Evolutionary conservation across 2,797 vertebrate species (phyloP), one percentile per base, ranked within the genome.

Genomic region (Gymnothorax javanicus): DNA sequence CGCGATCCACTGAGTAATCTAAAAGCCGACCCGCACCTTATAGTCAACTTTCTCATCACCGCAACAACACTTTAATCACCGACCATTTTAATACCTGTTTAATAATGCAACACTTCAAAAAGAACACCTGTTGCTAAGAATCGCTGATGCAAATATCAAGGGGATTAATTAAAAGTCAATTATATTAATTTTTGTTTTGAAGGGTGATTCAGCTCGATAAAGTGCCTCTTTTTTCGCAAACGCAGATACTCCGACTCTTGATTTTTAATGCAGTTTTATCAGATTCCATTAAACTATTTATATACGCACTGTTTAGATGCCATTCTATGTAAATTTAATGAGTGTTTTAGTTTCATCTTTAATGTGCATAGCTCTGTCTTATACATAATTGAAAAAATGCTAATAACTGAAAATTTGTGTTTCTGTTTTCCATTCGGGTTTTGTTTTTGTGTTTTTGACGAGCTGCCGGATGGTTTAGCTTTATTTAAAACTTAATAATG

Each of bases 81-180:
- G 90, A 90, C 91, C 92, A 92, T 93, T 91, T 85, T 91, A 96
- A 93, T 93, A 90, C 90, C 92, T 93, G 88, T 92, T 95, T 94
- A 96, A 95, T 96, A 96, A 97, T 96, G 96, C 95, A 97, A 91
- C 91, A 93, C 93, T 93, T 95, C 93, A 95, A 91, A 94, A 94
- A 94, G 92, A 95, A 93, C 93, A 96, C 96, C 95, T 97, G 95
- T 96, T 95, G 94, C 95, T 95, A 94, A 92, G 94, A 95, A 96
- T 96, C 96, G 96, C 95, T 96, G 95, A 95, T 96, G 94, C 95
- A 97, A 97, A 97, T 96, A 96, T 95, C 97, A 96, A 96, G 96
- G 96, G 96, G 97, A 97, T 98, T 98, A 97, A 97, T 97, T 98
- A 97, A 97, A 96, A 97, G 96, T 97, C 97, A 97, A 96, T 97